phyloP scores from a whole-genome alignment of 2,113 vertebrate genomes.

The Ophiodon elongatus region DNA sequence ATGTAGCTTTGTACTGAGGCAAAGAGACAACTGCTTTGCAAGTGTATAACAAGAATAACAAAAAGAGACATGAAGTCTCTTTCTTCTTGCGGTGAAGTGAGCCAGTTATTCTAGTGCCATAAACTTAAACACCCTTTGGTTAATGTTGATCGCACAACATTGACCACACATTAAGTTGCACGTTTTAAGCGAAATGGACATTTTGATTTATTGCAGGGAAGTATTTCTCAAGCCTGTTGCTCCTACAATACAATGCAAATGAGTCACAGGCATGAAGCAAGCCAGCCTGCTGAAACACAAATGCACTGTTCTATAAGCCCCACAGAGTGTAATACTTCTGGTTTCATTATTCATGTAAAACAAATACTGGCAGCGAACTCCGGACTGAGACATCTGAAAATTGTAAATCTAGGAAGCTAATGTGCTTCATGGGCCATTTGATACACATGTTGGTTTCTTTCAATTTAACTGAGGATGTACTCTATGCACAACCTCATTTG shows the following conservation, averaged over 20 bases:
- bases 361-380: conserved; percentile 27
- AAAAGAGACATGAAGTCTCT: not conserved
- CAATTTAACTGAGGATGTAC: conserved; percentile 44
- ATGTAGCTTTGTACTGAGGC: not conserved
- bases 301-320: conserved; percentile 21
- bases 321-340: conserved; percentile 22
- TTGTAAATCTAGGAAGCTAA: conserved; percentile 30
- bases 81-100: conserved; percentile 5
- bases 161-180: not conserved
- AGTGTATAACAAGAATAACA: not conserved
- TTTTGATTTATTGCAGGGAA: conserved; percentile 11
- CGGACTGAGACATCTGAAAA: conserved; percentile 21
- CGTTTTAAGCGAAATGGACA: not conserved
- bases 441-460: conserved; percentile 20
- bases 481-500: conserved; percentile 25
- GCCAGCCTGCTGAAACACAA: conserved; percentile 31
- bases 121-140: conserved; percentile 13
- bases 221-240: conserved; percentile 26
- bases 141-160: conserved; percentile 12
- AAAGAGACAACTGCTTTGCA: conserved; percentile 3
- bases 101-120: not conserved
- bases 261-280: conserved; percentile 27
- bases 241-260: conserved; percentile 34
- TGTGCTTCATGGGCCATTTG: conserved; percentile 27
- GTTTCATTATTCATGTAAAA: conserved; percentile 51